A percentile compares a stretch with the other conserved stretches of the same genome.
Conservation (phyloP, 2,113 vertebrate genomes). For the Isichthys henryi region DNA sequence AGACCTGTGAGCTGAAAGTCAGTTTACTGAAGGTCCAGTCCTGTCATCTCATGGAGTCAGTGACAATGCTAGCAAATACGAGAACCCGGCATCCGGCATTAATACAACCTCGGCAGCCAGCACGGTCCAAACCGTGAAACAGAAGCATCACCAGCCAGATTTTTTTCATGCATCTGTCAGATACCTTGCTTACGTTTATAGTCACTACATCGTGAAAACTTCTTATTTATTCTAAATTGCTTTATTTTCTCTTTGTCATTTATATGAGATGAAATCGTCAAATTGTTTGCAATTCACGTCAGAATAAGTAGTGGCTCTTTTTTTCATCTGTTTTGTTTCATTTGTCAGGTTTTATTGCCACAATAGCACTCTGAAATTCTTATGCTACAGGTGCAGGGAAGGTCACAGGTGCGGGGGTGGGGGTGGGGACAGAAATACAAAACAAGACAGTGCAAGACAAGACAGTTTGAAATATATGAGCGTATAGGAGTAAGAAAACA, state of each 20-base stretch:
- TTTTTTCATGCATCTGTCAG: neutral
- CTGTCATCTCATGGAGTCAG: neutral
- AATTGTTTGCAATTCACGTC: neutral
- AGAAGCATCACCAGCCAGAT: neutral
- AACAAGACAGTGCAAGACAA: neutral
- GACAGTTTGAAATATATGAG: neutral
- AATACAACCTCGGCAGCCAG: neutral
- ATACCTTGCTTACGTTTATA: neutral
- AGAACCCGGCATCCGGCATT: neutral
- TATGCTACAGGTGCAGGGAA: neutral
- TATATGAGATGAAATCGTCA: neutral
- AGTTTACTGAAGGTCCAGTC: slow-evolving; percentile 11
- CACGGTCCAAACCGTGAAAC: neutral
- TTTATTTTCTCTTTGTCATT: neutral
- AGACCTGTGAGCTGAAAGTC: slow-evolving; percentile 1
- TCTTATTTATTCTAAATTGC: neutral
- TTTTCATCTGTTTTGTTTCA: neutral
- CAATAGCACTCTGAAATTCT: neutral
- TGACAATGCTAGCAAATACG: neutral
- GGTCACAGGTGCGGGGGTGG: neutral
- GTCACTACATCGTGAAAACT: neutral
- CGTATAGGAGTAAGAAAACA: neutral
- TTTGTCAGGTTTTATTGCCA: neutral
- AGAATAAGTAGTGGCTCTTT: neutral
- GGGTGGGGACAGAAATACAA: neutral